These are phyloP conservation scores for Metaphire vulgaris DNA, from an alignment of 1,140 invertebrate species.

Conservation along the genomic window DNA sequence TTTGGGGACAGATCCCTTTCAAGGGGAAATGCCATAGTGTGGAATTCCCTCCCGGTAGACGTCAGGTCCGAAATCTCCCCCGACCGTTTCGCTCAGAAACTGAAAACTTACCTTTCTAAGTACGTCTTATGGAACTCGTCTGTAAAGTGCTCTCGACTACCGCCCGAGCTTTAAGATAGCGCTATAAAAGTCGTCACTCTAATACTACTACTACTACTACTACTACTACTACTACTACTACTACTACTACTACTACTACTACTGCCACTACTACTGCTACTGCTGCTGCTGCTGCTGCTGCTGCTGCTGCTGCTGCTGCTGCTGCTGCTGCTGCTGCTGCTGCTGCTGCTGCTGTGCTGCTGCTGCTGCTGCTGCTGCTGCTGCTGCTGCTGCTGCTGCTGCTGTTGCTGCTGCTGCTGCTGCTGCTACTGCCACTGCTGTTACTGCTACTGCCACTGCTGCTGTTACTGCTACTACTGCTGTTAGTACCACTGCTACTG, in stretches of 20 bases:
- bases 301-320: neutral
- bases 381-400: neutral
- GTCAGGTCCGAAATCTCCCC: too few species aligned
- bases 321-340: neutral
- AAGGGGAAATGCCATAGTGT: too few species aligned
- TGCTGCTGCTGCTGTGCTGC: neutral
- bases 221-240: slow-evolving; percentile 3
- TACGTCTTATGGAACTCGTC: too few species aligned
- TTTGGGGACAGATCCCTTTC: too few species aligned
- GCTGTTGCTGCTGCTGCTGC: neutral
- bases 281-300: neutral
- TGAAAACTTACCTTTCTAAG: too few species aligned
- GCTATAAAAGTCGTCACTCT: too few species aligned
- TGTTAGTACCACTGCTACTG: neutral
- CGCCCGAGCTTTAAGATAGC: too few species aligned
- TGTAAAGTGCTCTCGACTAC: too few species aligned
- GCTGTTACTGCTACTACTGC: neutral
- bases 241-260: slow-evolving; percentile 2
- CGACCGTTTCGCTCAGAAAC: too few species aligned
- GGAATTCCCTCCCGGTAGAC: too few species aligned
- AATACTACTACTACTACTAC: neutral
- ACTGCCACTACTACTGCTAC: neutral
- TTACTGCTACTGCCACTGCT: neutral
- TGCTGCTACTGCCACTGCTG: neutral
- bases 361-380: neutral